Evolutionary conservation across 2,888 invertebrate genomes (phyloP).

Genomic region (Terebella lapidaria): DNA sequence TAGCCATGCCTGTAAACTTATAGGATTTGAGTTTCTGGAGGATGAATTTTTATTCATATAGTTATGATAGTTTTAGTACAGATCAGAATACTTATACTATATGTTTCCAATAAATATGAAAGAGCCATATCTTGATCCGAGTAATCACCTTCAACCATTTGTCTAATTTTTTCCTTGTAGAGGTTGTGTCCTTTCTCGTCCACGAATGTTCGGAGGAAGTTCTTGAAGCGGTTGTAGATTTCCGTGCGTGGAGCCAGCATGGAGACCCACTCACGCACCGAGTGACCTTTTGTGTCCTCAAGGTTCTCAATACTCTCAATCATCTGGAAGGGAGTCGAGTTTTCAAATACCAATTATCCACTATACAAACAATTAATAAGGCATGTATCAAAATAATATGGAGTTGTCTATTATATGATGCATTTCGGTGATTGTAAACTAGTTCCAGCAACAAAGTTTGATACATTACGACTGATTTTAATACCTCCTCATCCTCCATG

Average conservation of each 20-base stretch:
- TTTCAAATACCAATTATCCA: too few species aligned
- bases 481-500: conserved; percentile 69
- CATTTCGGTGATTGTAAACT: too few species aligned
- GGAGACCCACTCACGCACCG: conserved; percentile 92
- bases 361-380: not conserved
- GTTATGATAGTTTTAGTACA: too few species aligned
- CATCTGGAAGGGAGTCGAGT: conserved; percentile 58
- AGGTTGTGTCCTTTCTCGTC: conserved; percentile 81
- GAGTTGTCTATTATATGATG: too few species aligned
- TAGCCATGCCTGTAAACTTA: too few species aligned
- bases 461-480: not conserved
- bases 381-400: not conserved
- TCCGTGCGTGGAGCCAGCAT: conserved; percentile 93
- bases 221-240: conserved; percentile 83
- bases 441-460: too few species aligned
- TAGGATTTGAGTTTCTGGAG: too few species aligned
- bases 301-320: conserved; percentile 96
- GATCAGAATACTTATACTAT: too few species aligned
- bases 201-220: conserved; percentile 83
- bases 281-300: conserved; percentile 93
- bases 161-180: conserved; percentile 85
- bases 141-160: conserved; percentile 76
- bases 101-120: too few species aligned
- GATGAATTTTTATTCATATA: too few species aligned
- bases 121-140: too few species aligned